Percentiles rank a stretch among this genome's conserved stretches.
Conservation (phyloP, 2,888 invertebrate species). For the Acronicta psi region DNA sequence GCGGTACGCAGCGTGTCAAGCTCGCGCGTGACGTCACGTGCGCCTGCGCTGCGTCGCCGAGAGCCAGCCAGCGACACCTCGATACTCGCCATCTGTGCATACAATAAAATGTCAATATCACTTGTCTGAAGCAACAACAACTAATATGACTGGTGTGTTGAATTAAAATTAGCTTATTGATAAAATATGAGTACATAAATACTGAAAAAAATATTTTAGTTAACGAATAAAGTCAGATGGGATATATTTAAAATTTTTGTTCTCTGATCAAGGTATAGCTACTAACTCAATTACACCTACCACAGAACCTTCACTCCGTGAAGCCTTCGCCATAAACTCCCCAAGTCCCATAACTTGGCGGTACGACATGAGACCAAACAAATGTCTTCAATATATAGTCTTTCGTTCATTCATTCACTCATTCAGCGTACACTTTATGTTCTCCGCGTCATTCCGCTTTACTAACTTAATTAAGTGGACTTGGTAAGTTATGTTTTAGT, state of each 20-base stretch:
- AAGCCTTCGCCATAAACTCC: conserved; percentile 1
- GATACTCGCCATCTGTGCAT: conserved; percentile 93
- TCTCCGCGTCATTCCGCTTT: conserved; percentile 35
- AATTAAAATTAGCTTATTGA: too few relatives aligned
- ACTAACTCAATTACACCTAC: background rate
- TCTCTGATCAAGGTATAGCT: too few relatives aligned
- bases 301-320: background rate
- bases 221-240: too few relatives aligned
- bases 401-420: conserved; percentile 27
- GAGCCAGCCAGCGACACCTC: conserved; percentile 91
- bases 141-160: too few relatives aligned
- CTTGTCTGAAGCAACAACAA: too few relatives aligned
- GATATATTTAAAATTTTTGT: too few relatives aligned
- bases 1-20: conserved; percentile 92
- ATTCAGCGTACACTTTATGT: conserved; percentile 36
- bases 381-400: conserved; percentile 31
- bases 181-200: too few relatives aligned
- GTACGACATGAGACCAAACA: conserved; percentile 29
- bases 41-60: conserved; percentile 79
- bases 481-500: conserved; percentile 29
- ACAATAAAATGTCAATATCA: too few relatives aligned
- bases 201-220: too few relatives aligned
- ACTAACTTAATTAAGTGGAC: conserved; percentile 42
- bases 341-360: conserved; percentile 26
- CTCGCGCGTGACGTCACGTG: conserved; percentile 86